Evolutionary conservation across 2,888 invertebrate genomes (phyloP), one percentile per base, ranked within the genome.

Genomic region (Diaperis boleti): DNA sequence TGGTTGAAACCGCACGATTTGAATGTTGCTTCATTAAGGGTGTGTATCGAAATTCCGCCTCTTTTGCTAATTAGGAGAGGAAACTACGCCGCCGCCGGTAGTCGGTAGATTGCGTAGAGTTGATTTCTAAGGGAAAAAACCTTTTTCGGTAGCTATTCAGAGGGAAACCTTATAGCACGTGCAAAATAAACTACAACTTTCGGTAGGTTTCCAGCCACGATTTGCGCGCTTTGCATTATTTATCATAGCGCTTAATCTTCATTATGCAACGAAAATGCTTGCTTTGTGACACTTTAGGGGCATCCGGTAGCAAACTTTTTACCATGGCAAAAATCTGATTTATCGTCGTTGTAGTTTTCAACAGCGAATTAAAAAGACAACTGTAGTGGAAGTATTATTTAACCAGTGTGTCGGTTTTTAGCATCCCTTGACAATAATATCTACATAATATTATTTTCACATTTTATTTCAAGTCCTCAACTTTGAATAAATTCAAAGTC

Each of bases 21-120:
- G 59, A 62, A 62, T 54, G 50, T 59, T 44, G 57, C 59, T 63
- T 56, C 63, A 66, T 66, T 60, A 66, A 20, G 60, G 54, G 33
- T 39, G 55, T 60, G 55, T 63, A 45, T 57, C 45, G 57, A 37
- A 52, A 31, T 26, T 18, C 37, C 57, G 45, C 37, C 57, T 45
- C 37, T 55, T 29, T 26, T 14, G 55, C 62, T 67, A 67, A 67
- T 67, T 67, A 65, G 49, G 42, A 15, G 20, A 55, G 47, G 64
- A 67, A 67, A 57, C 47, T 57, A 18, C 67, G 67, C 44, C 67
- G 63, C 67, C 60, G 54, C 18, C 66, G 63, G 37, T 55, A 49
- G 52, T 50, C 45, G 39, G 54, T 35, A 56, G 35, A 60, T 45
- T 49, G 49, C 50, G 3, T 29, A 5, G 41, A 37, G 41, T 49